Evolutionary conservation across 1,140 invertebrate genomes (phyloP), one percentile per base, ranked within the genome.

Genomic region (Eumaeus atala): DNA sequence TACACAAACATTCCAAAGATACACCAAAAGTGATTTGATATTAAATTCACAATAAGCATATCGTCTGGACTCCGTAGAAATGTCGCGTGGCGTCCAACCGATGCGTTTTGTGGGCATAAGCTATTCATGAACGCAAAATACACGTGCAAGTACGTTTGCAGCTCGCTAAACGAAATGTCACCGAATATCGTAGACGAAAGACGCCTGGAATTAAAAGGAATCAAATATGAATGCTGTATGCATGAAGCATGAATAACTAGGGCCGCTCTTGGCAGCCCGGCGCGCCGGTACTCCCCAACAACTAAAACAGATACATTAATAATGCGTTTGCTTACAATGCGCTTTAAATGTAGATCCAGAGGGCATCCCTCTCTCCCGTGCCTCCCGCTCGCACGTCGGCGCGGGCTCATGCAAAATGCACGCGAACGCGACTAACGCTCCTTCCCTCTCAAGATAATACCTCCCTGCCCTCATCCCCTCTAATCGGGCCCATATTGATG

Each of bases 301-400:
- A 84, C 83, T 84, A 79, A 82, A 86, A 79, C 74, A 79, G 75
- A 75, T 84, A 77, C 83, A 86, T 86, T 86, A 83, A 81, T 86
- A 86, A 86, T 86, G 75, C 72, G 71, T 73, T 82, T 84, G 83
- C 80, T 86, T 84, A 84, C 83, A 84, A 86, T 83, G 78, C 78
- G 78, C 83, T 86, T 84, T 84, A 86, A 86, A 84, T 86, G 83
- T 86, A 86, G 78, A 86, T 84, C 74, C 72, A 72, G 67, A 70
- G 68, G 54, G 51, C 59, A 62, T 78, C 72, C 55, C 67, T 61
- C 42, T 79, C 67, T 49, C 59, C 42, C 66, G 36, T 14, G 21
- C 47, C 55, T 71, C 72, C 69, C 68, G 48, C 66, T 76, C 70
- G 48, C 67, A 58, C 72, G 54, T 60, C 70, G 69, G 71, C 69